Base-by-base conservation (phyloP, 2,888 invertebrate species). In the Pseudeuparius sepicola region DNA sequence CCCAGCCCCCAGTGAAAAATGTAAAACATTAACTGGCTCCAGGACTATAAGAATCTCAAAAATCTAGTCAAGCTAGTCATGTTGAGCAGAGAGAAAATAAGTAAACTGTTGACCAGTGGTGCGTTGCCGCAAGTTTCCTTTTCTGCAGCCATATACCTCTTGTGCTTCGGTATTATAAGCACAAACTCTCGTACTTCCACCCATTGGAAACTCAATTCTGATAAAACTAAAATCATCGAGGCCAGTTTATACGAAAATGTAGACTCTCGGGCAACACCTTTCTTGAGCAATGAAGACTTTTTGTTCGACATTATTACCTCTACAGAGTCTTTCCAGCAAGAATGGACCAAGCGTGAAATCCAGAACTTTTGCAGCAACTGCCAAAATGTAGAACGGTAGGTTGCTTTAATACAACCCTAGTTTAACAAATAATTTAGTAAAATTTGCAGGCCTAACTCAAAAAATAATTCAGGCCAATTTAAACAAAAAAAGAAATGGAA, bases 131-230 rank as follows among this genome's bases (percentile, higher is more conserved):
- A 34, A 16, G 4, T 6, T n/a, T 3, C 12, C 12, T 12, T 75
- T 54, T 61, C 18, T 39, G 36, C 23, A 12, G 29, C 40, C 15
- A 16, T 80, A 52, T 80, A 80, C 59, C 69, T 79, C 56, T 70
- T 81, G 59, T 76, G 76, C 46, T 73, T 79, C 57, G 75, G 80
- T 65, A 72, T 80, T 53, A 70, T 80, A 51, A 61, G 61, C 37
- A 83, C 78, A 45, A 87, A 86, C 64, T 85, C 87, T 20, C 73
- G 83, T 48, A 83, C 85, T 11, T 85, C 86, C 34, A 80, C 78
- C 50, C 69, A 84, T 56, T 89, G 88, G 88, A 78, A 79, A 64
- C 64, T 89, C 40, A 85, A 78, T 59, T 65, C 71, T 31, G 81
- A 84, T 51, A 78, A 76, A 56, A 81, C 79, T 34, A 77, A 78